phyloP scores from a whole-genome alignment of 2,113 vertebrate genomes.

The Ginglymostoma cirratum region DNA sequence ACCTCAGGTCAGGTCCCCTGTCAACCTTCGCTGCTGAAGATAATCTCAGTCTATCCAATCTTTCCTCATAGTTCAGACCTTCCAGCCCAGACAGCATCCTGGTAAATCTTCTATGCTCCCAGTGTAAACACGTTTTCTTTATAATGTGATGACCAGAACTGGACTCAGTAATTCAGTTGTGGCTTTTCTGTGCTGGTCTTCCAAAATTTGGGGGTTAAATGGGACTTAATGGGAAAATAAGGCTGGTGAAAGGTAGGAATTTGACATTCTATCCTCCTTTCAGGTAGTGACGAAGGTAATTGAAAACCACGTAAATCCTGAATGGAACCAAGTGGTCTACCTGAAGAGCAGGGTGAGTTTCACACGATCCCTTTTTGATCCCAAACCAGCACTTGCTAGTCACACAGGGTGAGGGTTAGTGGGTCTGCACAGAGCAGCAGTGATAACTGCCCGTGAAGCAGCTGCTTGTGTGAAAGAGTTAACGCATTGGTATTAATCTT shows the following conservation, averaged over 20 bases:
- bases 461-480: too few species aligned
- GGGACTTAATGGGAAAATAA: too few species aligned
- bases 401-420: not conserved
- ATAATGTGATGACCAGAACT: too few species aligned
- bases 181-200: not conserved
- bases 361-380: not conserved
- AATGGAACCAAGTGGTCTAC: constrained; percentile 57
- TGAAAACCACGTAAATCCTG: constrained; percentile 37
- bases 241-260: not conserved
- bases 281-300: constrained; percentile 46
- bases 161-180: not conserved
- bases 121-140: too few species aligned
- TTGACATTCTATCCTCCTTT: constrained; percentile 9
- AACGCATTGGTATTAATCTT: not conserved
- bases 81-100: too few species aligned
- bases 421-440: not conserved
- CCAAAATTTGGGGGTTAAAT: not conserved
- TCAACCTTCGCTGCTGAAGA: too few species aligned
- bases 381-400: not conserved
- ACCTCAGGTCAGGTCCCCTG: too few species aligned
- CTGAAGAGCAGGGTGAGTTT: constrained; percentile 52
- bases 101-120: too few species aligned
- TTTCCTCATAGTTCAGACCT: too few species aligned
- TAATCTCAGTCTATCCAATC: too few species aligned
- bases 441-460: too few species aligned